Conservation (phyloP, 2,888 invertebrate genomes). For the Liodrosophila aerea region DNA sequence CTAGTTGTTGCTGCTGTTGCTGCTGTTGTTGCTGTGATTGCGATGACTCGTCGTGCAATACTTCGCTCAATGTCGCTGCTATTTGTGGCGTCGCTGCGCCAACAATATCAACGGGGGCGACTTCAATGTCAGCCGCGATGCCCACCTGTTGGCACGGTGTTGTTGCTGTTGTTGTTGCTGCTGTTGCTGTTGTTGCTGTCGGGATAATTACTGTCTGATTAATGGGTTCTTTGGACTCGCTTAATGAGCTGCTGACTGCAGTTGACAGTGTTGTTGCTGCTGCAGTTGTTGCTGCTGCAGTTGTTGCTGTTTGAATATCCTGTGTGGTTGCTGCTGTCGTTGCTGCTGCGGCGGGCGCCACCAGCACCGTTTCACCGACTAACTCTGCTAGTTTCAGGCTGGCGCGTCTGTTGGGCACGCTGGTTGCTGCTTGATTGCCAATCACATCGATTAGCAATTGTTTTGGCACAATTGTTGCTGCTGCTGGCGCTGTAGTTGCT, state of each 20-base stretch:
- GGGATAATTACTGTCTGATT: conserved; percentile 55
- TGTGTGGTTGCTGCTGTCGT: conserved; percentile 24
- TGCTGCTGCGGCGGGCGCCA: conserved; percentile 48
- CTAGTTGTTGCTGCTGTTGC: conserved; percentile 23
- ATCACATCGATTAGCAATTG: conserved; percentile 42
- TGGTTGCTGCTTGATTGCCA: conserved; percentile 68
- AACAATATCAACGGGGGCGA: conserved; percentile 43
- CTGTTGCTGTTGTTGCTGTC: conserved; percentile 25
- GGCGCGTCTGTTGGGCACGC: conserved; percentile 62
- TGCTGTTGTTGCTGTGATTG: conserved; percentile 30
- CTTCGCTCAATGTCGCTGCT: conserved; percentile 69
- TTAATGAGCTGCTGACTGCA: conserved; percentile 31
- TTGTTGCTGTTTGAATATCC: conserved; percentile 24
- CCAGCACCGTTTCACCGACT: conserved; percentile 66
- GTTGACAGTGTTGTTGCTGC: conserved; percentile 11
- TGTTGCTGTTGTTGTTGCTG: too few relatives aligned
- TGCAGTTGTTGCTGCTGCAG: conserved; percentile 9
- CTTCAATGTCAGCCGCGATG: conserved; percentile 47
- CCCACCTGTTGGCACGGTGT: conserved; percentile 20
- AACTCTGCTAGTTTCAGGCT: conserved; percentile 64
- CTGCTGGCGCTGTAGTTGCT: conserved; percentile 12
- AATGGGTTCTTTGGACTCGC: conserved; percentile 69
- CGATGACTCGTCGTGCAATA: conserved; percentile 64
- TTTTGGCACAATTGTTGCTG: conserved; percentile 30
- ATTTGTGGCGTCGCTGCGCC: conserved; percentile 66